A percentile compares a stretch with the other conserved stretches of the same genome.
These are phyloP conservation scores for Caenorhabditis drosophilae DNA, from an alignment of 2,888 invertebrate genomes.

Conservation along the genomic window DNA sequence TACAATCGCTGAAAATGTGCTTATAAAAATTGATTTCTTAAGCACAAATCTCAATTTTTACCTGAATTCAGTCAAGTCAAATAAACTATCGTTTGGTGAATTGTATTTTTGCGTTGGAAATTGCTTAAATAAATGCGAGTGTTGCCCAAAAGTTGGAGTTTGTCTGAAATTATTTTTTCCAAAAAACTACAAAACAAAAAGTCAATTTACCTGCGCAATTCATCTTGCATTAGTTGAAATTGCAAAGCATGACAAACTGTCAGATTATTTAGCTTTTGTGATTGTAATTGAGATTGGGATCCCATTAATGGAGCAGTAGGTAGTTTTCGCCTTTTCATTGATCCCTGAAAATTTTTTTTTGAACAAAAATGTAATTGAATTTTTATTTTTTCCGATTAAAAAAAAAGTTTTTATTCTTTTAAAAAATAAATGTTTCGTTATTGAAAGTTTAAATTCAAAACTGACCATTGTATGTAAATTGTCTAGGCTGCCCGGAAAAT, in stretches of 20 bases:
- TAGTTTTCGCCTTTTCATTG: slow-evolving; percentile 35
- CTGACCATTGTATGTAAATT: slow-evolving; percentile 42
- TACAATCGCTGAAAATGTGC: no score
- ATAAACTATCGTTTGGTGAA: no score
- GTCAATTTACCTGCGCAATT: slow-evolving; percentile 21
- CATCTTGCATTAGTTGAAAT: slow-evolving; percentile 35
- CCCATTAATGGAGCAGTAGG: slow-evolving; percentile 46
- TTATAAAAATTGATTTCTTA: no score
- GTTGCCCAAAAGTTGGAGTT: background rate
- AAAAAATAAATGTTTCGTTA: background rate
- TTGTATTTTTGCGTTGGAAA: no score
- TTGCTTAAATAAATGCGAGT: background rate
- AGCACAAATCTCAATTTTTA: no score
- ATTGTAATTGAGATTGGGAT: slow-evolving; percentile 27
- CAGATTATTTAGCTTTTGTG: slow-evolving; percentile 24
- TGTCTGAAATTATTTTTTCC: background rate
- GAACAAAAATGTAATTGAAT: no score
- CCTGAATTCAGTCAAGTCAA: no score
- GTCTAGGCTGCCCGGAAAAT: slow-evolving; percentile 45
- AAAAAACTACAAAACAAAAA: slow-evolving; percentile 2
- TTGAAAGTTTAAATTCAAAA: background rate
- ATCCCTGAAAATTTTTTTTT: slow-evolving; percentile 14
- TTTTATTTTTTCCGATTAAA: no score
- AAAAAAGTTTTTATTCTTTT: background rate
- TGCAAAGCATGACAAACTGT: slow-evolving; percentile 29